Evolutionary conservation across 2,113 vertebrate species (phyloP).

Genomic region (mouse (Mus musculus)): GRCm39 chr4:84605001-84605500

Average conservation of each 20-base stretch:
- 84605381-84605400: conserved; percentile 80
- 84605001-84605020: conserved; percentile 9
- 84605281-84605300: conserved; percentile 69
- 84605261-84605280: conserved; percentile 78
- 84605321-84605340: conserved; percentile 76
- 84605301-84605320: conserved; percentile 72
- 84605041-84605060: conserved; percentile 69
- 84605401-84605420: conserved; percentile 77
- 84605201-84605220: conserved; percentile 52
- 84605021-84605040: conserved; percentile 43
- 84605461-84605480: conserved; percentile 62
- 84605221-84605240: conserved; percentile 63
- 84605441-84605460: conserved; percentile 72
- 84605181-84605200: conserved; percentile 55
- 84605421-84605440: conserved; percentile 52
- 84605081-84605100: conserved; percentile 64
- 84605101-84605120: conserved; percentile 62
- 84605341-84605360: conserved; percentile 78
- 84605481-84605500: conserved; percentile 56
- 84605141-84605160: conserved; percentile 35
- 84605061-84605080: conserved; percentile 48
- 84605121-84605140: conserved; percentile 56
- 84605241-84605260: conserved; percentile 73
- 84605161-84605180: conserved; percentile 66
- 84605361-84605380: conserved; percentile 78